Percentiles rank a stretch among this genome's conserved stretches.
Conservation (phyloP, 2,888 invertebrate genomes). For the Clitarchus hookeri region DNA sequence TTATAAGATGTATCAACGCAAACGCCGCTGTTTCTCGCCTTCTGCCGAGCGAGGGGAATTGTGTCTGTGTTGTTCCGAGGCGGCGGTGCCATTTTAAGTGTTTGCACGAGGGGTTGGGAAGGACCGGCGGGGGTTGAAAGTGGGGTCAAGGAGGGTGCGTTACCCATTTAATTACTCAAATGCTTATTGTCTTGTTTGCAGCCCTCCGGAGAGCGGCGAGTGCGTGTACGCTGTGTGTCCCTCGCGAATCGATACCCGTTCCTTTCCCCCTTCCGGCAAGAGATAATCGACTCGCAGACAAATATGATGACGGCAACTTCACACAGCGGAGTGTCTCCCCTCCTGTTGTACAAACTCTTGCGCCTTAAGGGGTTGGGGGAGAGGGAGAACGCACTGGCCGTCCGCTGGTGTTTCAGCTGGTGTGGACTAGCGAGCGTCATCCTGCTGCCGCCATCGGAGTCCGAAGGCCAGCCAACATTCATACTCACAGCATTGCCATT, state of each 20-base stretch:
- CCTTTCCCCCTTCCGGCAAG: background rate
- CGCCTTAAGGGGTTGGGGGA: no score
- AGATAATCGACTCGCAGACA: no score
- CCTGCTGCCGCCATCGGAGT: no score
- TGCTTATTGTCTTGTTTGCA: background rate
- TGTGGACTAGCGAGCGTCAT: no score
- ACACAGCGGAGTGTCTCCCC: no score
- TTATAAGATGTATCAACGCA: background rate
- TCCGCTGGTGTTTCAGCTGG: no score
- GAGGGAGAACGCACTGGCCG: no score
- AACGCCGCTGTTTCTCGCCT: background rate
- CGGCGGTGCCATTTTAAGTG: slow-evolving; percentile 2
- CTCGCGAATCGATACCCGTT: no score
- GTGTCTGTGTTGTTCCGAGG: background rate
- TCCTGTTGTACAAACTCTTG: no score
- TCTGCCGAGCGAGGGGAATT: background rate
- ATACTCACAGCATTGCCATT: no score
- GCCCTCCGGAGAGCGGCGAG: background rate
- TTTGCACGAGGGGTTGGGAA: background rate
- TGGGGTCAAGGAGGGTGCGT: slow-evolving; percentile 19
- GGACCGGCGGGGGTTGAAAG: background rate
- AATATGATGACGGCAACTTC: no score
- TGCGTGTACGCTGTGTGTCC: background rate
- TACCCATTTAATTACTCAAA: slow-evolving; percentile 20
- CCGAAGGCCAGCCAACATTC: no score